Percentiles rank a stretch among this genome's conserved stretches.
Evolutionary conservation across 2,888 invertebrate species (phyloP).

Genomic region (Dendrolimus houi): DNA sequence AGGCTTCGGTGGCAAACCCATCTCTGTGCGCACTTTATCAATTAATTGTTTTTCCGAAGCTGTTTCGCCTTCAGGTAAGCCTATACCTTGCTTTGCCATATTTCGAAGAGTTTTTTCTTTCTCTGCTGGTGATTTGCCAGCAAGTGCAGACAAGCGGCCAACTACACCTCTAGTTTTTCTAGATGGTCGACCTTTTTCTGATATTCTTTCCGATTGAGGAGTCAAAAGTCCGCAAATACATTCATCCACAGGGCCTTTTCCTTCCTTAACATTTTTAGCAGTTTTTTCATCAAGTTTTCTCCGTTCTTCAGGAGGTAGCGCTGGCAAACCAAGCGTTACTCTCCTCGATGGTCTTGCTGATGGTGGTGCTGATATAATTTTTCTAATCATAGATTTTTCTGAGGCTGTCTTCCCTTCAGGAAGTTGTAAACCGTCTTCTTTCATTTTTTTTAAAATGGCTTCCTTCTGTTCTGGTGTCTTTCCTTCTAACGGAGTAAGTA

Average conservation of each 20-base stretch:
- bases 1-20: constrained; percentile 14
- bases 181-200: not conserved
- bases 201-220: not conserved
- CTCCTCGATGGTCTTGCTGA: constrained; percentile 5
- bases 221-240: not conserved
- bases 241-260: constrained; percentile 19
- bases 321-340: not conserved
- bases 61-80: constrained; percentile 14
- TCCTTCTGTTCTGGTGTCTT: constrained; percentile 10
- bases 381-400: constrained; percentile 13
- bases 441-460: constrained; percentile 15
- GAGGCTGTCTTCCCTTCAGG: constrained; percentile 28
- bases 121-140: constrained; percentile 21
- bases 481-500: constrained; percentile 7
- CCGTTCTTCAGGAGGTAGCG: constrained; percentile 6
- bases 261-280: constrained; percentile 26
- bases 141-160: constrained; percentile 17
- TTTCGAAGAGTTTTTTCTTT: constrained; percentile 21
- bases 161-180: constrained; percentile 7
- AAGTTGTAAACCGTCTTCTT: constrained; percentile 17
- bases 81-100: constrained; percentile 14
- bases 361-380: constrained; percentile 12
- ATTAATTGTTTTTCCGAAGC: constrained; percentile 17
- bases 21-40: constrained; percentile 16
- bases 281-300: constrained; percentile 18